Evolutionary conservation across 2,797 vertebrate species (phyloP), one percentile per base, ranked within the genome.

Genomic region (Melanotaenia boesemani): DNA sequence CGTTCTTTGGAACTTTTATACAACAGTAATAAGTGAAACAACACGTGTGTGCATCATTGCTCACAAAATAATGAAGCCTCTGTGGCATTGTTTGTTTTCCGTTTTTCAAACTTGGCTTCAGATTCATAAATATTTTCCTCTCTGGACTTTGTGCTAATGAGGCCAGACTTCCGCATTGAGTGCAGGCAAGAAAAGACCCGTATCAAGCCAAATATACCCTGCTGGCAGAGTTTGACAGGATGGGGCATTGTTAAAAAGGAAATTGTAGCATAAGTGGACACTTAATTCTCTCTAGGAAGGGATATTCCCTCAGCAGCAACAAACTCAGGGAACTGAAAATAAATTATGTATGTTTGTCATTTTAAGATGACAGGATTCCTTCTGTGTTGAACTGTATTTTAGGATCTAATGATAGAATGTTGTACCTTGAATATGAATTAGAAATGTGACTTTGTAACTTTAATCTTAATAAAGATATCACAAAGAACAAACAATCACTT

Each of bases 131-230:
- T 28, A 37, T 32, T 81, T 90, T 89, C 82, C 79, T 79, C 36
- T 67, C 74, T 39, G 70, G 69, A 63, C 54, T 70, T n/a, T 22
- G 54, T 59, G 59, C 73, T 81, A 79, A 90, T 62, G 76, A 90
- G 70, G 28, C 74, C 72, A 67, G 70, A 69, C 67, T 58, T 82
- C 16, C 20, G 13, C 37, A 36, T 2, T 16, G 54, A 69, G 16
- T 6, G 44, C n/a, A 18, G n/a, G 9, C 20, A 24, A n/a, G 34
- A 24, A 22, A 10, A 63, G 63, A 52, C 15, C 52, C 63, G 46
- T 20, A 56, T 39, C 4, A 18, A 30, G 36, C 44, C 64, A 50
- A 69, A 60, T 56, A 15, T 56, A 41, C 37, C 30, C 6, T 26
- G 26, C 12, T 52, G n/a, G 13, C 59, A 48, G 67, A 74, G 0